phyloP scores from a whole-genome alignment of 2,888 invertebrate species.

The Volucella inflata region DNA sequence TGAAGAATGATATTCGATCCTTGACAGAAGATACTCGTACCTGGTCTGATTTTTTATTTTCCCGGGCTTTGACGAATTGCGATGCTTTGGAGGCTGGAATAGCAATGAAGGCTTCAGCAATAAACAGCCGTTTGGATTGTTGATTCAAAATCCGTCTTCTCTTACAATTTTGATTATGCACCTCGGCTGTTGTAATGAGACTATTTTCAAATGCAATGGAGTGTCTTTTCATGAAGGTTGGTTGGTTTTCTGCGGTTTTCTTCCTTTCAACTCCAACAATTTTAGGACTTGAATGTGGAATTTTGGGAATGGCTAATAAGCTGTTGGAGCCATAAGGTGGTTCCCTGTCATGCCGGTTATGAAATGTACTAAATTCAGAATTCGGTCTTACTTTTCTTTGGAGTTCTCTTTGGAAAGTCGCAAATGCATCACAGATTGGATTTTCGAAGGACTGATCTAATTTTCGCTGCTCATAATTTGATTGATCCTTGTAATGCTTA shows the following conservation, averaged over 20 bases:
- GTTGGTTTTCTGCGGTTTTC: conserved; percentile 36
- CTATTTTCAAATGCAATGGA: conserved; percentile 25
- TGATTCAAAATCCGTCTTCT: neutral
- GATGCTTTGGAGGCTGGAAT: neutral
- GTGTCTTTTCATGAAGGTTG: conserved; percentile 56
- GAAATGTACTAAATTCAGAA: conserved; percentile 1
- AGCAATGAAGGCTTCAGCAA: neutral
- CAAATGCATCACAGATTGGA: neutral
- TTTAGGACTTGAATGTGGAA: conserved; percentile 43
- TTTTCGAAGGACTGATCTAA: conserved; percentile 10
- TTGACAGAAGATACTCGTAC: conserved; percentile 39
- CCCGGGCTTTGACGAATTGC: neutral
- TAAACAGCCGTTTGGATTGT: conserved; percentile 1
- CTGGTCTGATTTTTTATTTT: neutral
- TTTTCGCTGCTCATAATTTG: conserved; percentile 36
- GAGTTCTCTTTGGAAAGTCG: neutral
- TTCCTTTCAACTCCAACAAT: conserved; percentile 62
- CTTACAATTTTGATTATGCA: neutral
- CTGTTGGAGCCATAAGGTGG: neutral
- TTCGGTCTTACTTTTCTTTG: neutral
- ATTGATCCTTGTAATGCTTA: conserved; percentile 60
- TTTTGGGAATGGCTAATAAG: neutral
- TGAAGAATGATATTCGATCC: conserved; percentile 58
- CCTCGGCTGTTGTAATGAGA: neutral
- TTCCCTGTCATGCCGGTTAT: neutral